Base-by-base conservation (phyloP, 2,888 invertebrate species). In the Vesta saturnalis region DNA sequence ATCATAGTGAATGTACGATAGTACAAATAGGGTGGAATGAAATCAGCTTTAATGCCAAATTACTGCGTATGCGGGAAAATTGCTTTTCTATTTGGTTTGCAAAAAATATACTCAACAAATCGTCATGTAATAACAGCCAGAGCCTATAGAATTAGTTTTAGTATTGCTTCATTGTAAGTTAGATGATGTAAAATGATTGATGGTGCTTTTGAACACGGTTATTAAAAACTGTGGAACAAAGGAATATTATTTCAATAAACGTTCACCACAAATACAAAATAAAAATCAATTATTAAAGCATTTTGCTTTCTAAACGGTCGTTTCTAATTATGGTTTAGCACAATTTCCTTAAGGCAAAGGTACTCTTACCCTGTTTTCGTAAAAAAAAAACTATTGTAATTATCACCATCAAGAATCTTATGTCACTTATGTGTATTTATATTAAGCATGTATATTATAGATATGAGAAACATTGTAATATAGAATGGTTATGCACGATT, bases 1-100 rank as follows among this genome's bases (percentile, higher is more conserved):
- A 18, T 49, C 47, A 49, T 49, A 49, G 15, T 49, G 47, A 49
- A 15, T 49, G 15, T n/a, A 46, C 46, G 46, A n/a, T 46, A 46
- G 46, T 14, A 14, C 46, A 46, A 46, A 14, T 46, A 14, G 47
- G 47, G 47, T 16, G 18, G 47, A 49, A 49, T 49, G 47, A 49
- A 49, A 49, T 49, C 6, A 18, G 47, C 47, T 49, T 49, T 49
- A 49, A 49, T 49, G 8, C 47, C 16, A 49, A 49, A 49, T 49
- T 49, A 49, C 47, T 49, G 6, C 15, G 15, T 49, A 15, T 49
- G 39, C 39, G 3, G 39, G 39, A 8, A 39, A 39, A 39, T 39
- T 39, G 2, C 39, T 39, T 4, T 39, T n/a, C 39, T 8, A 39
- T 39, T 39, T 39, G 39, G n/a, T 39, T 39, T 39, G 39, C 3